Evolutionary conservation across 2,888 invertebrate species (phyloP).

Genomic region (Nebria salina): DNA sequence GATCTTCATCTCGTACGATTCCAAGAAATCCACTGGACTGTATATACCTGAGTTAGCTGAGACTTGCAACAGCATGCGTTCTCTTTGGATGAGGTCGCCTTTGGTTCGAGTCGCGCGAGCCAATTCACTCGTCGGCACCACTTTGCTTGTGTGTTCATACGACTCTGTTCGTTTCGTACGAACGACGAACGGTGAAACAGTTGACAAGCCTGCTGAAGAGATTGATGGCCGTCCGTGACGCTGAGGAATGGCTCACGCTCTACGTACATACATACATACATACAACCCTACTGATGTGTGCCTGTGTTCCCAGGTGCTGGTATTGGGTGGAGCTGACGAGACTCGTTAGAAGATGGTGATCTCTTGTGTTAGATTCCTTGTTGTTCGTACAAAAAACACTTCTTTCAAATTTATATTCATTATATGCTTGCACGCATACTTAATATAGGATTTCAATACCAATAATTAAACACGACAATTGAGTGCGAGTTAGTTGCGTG

Average conservation of each 20-base stretch:
- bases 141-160: background rate
- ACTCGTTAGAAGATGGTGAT: conserved; percentile 20
- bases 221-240: conserved; percentile 38
- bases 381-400: background rate
- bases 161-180: background rate
- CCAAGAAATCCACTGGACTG: conserved; percentile 19
- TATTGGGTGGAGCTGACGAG: conserved; percentile 16
- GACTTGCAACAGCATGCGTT: background rate
- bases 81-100: background rate
- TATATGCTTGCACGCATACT: too few species aligned
- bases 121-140: conserved; percentile 1
- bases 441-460: too few species aligned
- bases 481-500: background rate
- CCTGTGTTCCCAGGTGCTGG: conserved; percentile 15
- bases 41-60: conserved; percentile 6
- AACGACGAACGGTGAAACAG: conserved; percentile 38
- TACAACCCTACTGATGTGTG: background rate
- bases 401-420: background rate
- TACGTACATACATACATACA: background rate
- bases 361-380: background rate
- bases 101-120: background rate
- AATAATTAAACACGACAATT: too few species aligned
- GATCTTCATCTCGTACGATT: conserved; percentile 41
- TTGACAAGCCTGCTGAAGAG: conserved; percentile 36
- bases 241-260: conserved; percentile 12